Percentiles rank a stretch among this genome's conserved stretches.
Conservation (phyloP, 2,797 vertebrate species). For the Myiotriccus ornatus region DNA sequence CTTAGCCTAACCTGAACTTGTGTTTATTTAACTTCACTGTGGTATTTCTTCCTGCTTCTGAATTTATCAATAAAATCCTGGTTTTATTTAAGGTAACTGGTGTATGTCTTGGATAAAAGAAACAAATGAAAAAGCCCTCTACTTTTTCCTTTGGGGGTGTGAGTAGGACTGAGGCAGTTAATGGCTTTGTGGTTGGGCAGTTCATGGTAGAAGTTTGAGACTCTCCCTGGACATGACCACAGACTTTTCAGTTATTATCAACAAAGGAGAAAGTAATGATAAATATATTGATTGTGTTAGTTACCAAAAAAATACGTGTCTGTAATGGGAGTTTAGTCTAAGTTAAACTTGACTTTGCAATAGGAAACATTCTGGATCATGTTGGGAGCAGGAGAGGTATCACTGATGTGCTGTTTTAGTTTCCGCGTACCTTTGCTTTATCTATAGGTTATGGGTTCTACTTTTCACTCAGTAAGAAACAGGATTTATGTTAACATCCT, state of each 20-base stretch:
- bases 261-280: background rate
- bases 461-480: background rate
- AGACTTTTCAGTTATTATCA: background rate
- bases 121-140: background rate
- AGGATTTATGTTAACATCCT: background rate
- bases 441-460: background rate
- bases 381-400: background rate
- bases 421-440: background rate
- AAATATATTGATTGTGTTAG: background rate
- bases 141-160: background rate
- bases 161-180: background rate
- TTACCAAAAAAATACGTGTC: background rate
- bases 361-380: background rate
- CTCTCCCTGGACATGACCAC: background rate
- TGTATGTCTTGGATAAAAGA: slow-evolving; percentile 35
- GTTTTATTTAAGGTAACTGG: slow-evolving; percentile 23
- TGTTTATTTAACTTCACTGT: slow-evolving; percentile 7
- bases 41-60: slow-evolving; percentile 33
- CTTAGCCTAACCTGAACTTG: background rate
- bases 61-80: slow-evolving; percentile 50
- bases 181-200: background rate
- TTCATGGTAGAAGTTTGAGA: background rate
- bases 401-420: background rate
- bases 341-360: background rate
- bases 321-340: background rate